Evolutionary conservation across 1,140 invertebrate genomes (phyloP), one percentile per base, ranked within the genome.

Genomic region (Diachasmimorpha longicaudata): DNA sequence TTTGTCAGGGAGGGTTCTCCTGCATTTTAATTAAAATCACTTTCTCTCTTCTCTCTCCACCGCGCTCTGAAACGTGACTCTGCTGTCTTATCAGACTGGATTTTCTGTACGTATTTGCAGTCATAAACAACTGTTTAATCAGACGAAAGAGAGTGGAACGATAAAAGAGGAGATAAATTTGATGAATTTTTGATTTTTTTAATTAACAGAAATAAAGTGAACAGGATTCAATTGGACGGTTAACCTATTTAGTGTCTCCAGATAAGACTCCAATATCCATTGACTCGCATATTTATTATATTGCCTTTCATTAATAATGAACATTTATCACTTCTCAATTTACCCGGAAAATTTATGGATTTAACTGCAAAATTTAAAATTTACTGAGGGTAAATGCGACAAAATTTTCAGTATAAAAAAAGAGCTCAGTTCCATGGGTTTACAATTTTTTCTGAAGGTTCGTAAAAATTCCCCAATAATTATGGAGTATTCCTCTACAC

Each of bases 1-100:
- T 76, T 76, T 76, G 75, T 76, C 75, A 76, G 44, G 55, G 75
- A 76, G 71, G 55, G 63, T 46, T 31, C 25, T 31, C 69, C 19
- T 63, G 69, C 68, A 70, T 76, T 76, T 76, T 76, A 76, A 76
- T 76, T 76, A 76, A 70, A 76, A 76, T 70, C 69, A 70, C 70
- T 71, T 68, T 55, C 72, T 46, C 66, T 67, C 58, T 67, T 31
- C 58, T 74, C 55, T 39, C 13, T 16, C 16, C 37, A 48, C 63
- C 74, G 31, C 48, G 70, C 25, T 66, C 44, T 70, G 55, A 76
- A 76, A 76, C 74, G 74, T 71, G 74, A 76, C 68, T 58, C 42
- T 25, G 10, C 39, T 67, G 44, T 67, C 52, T 68, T 58, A 46
- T 69, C 31, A 37, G 36, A 42, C 11, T 42, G 46, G 23, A 46